Evolutionary conservation across 2,888 invertebrate genomes (phyloP).

Genomic region (Diarsia dahlii): DNA sequence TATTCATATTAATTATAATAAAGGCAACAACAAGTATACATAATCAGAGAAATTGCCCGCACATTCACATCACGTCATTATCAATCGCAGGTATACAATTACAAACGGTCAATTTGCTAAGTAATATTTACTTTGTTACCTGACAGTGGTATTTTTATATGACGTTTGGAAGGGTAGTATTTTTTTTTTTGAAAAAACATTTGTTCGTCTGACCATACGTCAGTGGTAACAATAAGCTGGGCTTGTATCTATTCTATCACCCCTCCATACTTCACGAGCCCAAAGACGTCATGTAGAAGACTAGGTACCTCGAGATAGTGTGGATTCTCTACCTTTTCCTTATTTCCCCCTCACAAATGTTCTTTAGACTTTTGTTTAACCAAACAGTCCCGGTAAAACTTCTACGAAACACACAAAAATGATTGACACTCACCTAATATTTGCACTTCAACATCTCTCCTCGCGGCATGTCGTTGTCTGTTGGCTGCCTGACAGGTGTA

Average conservation of each 20-base stretch:
- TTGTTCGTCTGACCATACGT: background rate
- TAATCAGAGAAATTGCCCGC: background rate
- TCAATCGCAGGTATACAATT: background rate
- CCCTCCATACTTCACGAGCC: background rate
- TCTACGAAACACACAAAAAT: background rate
- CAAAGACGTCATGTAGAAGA: too few relatives aligned
- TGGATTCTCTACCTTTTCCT: background rate
- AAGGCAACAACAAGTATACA: background rate
- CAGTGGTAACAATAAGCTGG: background rate
- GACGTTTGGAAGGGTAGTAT: too few relatives aligned
- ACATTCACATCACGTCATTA: too few relatives aligned
- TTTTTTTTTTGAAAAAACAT: too few relatives aligned
- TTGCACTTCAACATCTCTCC: conserved; percentile 94
- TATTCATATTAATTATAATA: too few relatives aligned
- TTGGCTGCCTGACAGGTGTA: conserved; percentile 97
- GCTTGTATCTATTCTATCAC: background rate
- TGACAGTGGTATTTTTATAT: background rate
- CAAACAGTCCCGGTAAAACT: too few relatives aligned
- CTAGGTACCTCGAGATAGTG: too few relatives aligned
- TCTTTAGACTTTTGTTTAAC: background rate
- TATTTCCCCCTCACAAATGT: background rate
- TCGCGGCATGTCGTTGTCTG: conserved; percentile 94
- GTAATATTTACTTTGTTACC: background rate
- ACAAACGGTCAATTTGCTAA: background rate
- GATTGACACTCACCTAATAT: conserved; percentile 91